Base-by-base conservation (phyloP, 2,888 invertebrate species). In the Anticlea derivata region DNA sequence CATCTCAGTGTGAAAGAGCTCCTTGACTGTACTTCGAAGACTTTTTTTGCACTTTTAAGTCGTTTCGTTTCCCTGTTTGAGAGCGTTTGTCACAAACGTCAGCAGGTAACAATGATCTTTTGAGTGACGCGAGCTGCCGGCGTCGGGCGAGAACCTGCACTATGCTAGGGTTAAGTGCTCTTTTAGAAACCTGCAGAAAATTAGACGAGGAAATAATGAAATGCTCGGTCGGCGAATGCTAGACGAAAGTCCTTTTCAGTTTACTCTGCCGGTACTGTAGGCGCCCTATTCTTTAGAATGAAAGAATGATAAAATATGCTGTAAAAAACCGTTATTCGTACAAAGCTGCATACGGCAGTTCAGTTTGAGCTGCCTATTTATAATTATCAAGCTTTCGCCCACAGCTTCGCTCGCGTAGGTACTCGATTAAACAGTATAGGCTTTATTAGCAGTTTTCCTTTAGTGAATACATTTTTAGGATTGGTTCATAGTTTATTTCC, bases 21-120 rank as follows among this genome's bases (percentile, higher is more conserved):
- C 64, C 69, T 75, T 68, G 60, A 65, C 61, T 58, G 12, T 50
- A 44, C 66, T 65, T 68, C 55, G 33, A 29, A 47, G 61, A 48
- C 61, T 51, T 58, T 63, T 70, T 73, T 71, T 69, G 65, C 69
- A 66, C 68, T 59, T 77, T 70, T 63, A 61, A 69, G 60, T 53
- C 60, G 58, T 53, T 58, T 70, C 63, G 55, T 51, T 49, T 41
- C 29, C 50, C 40, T 55, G 66, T 68, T 68, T 65, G 66, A 75
- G 76, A 71, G 70, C 71, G 73, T 80, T 80, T 76, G 75, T 73
- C 65, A 78, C 78, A 78, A 63, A 58, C 69, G 74, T 70, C 65
- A 60, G 56, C 65, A 58, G 56, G 63, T 64, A 73, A 86, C 86
- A 86, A 84, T 85, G 81, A 78, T 79, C 84, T 83, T 86, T 86